Conservation (phyloP, 2,797 vertebrate genomes). For the Astyanax mexicanus region DNA sequence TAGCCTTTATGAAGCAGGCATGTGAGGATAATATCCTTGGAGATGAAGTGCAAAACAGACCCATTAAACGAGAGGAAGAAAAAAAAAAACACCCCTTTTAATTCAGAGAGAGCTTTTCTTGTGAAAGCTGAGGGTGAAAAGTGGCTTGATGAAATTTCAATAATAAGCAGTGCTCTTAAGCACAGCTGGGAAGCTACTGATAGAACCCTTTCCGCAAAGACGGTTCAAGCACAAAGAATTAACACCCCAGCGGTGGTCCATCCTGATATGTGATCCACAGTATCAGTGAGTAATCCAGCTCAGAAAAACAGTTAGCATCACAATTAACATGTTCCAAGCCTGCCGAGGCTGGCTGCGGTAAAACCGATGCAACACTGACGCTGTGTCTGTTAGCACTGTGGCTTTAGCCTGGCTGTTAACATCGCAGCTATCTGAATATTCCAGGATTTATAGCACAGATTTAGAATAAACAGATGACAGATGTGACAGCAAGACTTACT, state of each 20-base stretch:
- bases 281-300: no score
- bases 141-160: slow-evolving; percentile 59
- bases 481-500: no score
- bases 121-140: slow-evolving; percentile 61
- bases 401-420: no score
- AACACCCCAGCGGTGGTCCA: slow-evolving; percentile 1
- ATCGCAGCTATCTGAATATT: no score
- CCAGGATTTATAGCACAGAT: no score
- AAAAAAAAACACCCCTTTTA: slow-evolving; percentile 46
- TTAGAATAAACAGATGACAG: no score
- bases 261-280: not conserved
- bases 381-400: no score
- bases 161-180: slow-evolving; percentile 31
- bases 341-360: no score
- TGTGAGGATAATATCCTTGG: slow-evolving; percentile 76
- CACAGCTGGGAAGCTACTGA: slow-evolving; percentile 13
- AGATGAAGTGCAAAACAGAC: slow-evolving; percentile 78
- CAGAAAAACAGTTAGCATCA: no score
- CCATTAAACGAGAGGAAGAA: slow-evolving; percentile 67
- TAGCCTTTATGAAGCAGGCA: slow-evolving; percentile 76
- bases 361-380: no score
- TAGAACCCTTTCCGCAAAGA: slow-evolving; percentile 11
- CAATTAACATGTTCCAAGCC: no score
- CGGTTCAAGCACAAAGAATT: slow-evolving; percentile 5
- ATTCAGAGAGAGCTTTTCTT: slow-evolving; percentile 51